A percentile compares a stretch with the other conserved stretches of the same genome.
phyloP scores from a whole-genome alignment of 2,113 vertebrate genomes.

The Terrapene triunguis region DNA sequence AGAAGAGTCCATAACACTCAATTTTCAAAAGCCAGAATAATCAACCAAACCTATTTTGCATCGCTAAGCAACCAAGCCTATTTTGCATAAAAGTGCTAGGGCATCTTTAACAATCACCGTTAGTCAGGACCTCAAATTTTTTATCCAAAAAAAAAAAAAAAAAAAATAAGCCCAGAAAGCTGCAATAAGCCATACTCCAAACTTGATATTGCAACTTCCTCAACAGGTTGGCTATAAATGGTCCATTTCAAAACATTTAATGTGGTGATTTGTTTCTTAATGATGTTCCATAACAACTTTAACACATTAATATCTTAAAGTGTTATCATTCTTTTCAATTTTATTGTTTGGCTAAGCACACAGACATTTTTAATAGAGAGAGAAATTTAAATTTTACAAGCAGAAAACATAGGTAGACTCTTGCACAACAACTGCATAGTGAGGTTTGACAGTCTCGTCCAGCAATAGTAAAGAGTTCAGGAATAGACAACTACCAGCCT shows the following conservation, averaged over 20 bases:
- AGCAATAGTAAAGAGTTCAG: neutral
- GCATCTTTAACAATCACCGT: neutral
- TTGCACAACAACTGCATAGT: neutral
- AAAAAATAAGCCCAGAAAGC: neutral
- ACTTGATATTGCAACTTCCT: neutral
- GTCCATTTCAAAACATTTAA: neutral
- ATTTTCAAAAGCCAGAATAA: too few species aligned
- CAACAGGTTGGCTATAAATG: neutral
- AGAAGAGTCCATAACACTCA: neutral
- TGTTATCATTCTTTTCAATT: neutral
- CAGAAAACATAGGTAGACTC: neutral
- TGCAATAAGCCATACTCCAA: neutral
- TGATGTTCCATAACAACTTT: neutral
- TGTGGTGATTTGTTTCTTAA: neutral
- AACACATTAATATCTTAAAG: neutral
- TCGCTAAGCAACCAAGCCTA: neutral
- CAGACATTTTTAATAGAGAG: neutral
- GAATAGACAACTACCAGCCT: neutral
- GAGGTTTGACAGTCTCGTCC: neutral
- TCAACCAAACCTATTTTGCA: neutral
- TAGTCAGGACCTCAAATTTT: neutral
- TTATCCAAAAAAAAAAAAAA: too few species aligned
- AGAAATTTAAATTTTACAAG: neutral
- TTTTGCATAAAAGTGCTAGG: neutral
- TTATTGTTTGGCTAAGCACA: neutral